Base-by-base conservation (phyloP, 2,797 vertebrate genomes). In the Lithobates pipiens region DNA sequence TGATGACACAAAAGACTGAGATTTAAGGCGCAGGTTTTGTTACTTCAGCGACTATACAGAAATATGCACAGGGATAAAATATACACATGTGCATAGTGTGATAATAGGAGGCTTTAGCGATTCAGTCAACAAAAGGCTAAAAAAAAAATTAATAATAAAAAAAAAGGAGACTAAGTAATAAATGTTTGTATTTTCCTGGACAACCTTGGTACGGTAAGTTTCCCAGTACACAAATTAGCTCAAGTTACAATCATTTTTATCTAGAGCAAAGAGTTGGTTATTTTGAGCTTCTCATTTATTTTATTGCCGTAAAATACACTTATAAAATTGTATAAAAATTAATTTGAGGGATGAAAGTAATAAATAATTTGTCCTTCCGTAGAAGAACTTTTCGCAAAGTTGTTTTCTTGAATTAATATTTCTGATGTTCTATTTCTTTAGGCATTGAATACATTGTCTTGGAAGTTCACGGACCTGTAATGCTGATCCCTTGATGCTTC, bases 81-180 rank as follows among this genome's bases (percentile, higher is more conserved):
- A 15, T 63, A 42, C 57, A 65, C 32, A 16, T 65, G 57, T 77
- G 54, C 76, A 39, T 39, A 10, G 54, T 65, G 54, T 77, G 76
- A 77, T 77, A 61, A 61, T 61, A 23, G 7, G 50, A 6, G 5
- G 21, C 54, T 61, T 54, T 23, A 23, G 18, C 10, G 54, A 61
- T 61, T 61, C 21, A 23, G 50, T 16, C 50, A 54, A 54, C 50
- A 54, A 54, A 54, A 54, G 16, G 15, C 50, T 54, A 1, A 7
- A 23, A 23, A 61, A 21, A 61, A 23, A 61, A 61, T 5, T 21
- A 18, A 54, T 39, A 16, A 13, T 0, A 50, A 29, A 29, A 29
- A 29, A 29, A 50, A 18, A 9, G 21, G 7, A 61, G 21, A 7
- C 54, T 23, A 21, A 61, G 4, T 4, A 61, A 5, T 61, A 23